phyloP scores from a whole-genome alignment of 2,797 vertebrate genomes.

The Crocidura indochinensis region DNA sequence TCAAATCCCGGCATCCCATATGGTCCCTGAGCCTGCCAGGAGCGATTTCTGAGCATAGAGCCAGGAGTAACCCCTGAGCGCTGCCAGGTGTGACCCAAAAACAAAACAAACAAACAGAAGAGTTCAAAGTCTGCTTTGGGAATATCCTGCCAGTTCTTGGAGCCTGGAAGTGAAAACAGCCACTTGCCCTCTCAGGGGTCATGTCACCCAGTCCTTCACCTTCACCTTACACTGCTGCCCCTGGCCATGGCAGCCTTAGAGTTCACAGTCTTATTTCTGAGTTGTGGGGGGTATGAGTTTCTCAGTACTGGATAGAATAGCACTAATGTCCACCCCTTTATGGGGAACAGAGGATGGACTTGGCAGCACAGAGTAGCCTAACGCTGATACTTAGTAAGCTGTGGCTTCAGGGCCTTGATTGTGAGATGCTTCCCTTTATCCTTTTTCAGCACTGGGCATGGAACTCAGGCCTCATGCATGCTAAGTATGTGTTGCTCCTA shows the following conservation, averaged over 20 bases:
- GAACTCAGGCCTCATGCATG: too few species aligned
- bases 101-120: too few species aligned
- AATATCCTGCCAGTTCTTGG: not conserved
- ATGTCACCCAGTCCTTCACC: too few species aligned
- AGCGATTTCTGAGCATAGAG: too few species aligned
- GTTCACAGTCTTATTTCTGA: not conserved
- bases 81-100: too few species aligned
- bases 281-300: not conserved
- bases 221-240: accelerated
- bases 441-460: not conserved
- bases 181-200: not conserved
- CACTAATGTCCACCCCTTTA: accelerated
- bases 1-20: too few species aligned
- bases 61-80: too few species aligned
- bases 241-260: accelerated
- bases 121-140: not conserved
- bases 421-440: not conserved
- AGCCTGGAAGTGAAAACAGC: not conserved
- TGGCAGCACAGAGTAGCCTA: not conserved
- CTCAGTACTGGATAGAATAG: accelerated
- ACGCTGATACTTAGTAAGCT: not conserved
- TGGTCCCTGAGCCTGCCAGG: too few species aligned
- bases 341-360: not conserved
- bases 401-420: not conserved
- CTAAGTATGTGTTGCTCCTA: too few species aligned